Base-by-base conservation (phyloP, 2,888 invertebrate species). In the Sphinx pinastri region DNA sequence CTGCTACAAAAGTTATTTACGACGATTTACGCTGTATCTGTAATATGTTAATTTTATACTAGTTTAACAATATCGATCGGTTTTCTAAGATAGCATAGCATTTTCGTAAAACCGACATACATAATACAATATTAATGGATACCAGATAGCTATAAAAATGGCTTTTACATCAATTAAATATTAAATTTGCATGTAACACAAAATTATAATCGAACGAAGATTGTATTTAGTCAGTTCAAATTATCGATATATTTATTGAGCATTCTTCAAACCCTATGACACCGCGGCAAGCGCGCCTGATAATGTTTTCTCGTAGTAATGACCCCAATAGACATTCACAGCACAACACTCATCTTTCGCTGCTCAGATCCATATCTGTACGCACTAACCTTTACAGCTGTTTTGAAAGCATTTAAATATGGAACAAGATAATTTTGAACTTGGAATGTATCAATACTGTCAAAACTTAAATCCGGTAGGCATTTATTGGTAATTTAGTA, bases 271-370 rank as follows among this genome's bases (percentile, higher is more conserved):
- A 51, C 54, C n/a, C 63, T 25, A 69, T 14, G 60, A 66, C 57
- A 70, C 57, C 25, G 57, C 38, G 57, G 67, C 57, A 67, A 63
- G 69, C 70, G 63, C 66, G 68, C 73, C 75, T 72, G 74, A 79
- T 80, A 83, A 78, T 73, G 78, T 82, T 80, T 67, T 67, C 73
- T 70, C 77, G 75, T 79, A 79, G 80, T 82, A 83, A 84, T 85
- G 82, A 83, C 87, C 86, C 83, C 84, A 79, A 84, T 83, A 81
- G 73, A 72, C 72, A 73, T 75, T 69, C 74, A 77, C 79, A 63
- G 63, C 63, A 63, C 78, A 73, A 71, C 79, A 77, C 82, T 82
- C 83, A 82, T 84, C 85, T 87, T 84, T 85, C 74, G 79, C 85
- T 76, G 75, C 76, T 75, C 74, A 79, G 87, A 85, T 86, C 80